phyloP scores from a whole-genome alignment of 2,888 invertebrate genomes.

The Apodemia hepburni region DNA sequence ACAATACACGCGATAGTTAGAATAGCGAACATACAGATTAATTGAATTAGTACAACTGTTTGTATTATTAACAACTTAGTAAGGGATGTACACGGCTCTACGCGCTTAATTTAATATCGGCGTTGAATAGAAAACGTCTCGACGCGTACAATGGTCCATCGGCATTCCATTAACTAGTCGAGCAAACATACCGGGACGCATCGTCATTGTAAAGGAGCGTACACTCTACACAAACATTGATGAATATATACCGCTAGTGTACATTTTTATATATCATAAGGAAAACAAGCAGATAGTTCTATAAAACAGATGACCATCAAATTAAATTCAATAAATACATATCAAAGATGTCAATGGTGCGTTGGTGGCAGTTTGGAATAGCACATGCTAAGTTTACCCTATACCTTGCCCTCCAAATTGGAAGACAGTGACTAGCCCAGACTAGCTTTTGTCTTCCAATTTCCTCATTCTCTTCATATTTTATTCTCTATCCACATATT shows the following conservation, averaged over 20 bases:
- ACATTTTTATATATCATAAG: too few species aligned
- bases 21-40: slow-evolving; percentile 24
- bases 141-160: slow-evolving; percentile 64
- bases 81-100: slow-evolving; percentile 44
- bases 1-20: slow-evolving; percentile 14
- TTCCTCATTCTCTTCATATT: too few species aligned
- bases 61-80: slow-evolving; percentile 47
- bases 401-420: too few species aligned
- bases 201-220: slow-evolving; percentile 46
- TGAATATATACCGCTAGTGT: slow-evolving; percentile 13
- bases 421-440: too few species aligned
- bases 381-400: too few species aligned
- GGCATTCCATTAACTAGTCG: slow-evolving; percentile 74
- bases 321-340: too few species aligned
- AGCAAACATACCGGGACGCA: slow-evolving; percentile 64
- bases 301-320: too few species aligned
- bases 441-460: too few species aligned
- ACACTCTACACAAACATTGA: slow-evolving; percentile 20
- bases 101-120: slow-evolving; percentile 62
- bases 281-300: background rate
- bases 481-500: too few species aligned
- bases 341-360: too few species aligned
- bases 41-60: slow-evolving; percentile 37
- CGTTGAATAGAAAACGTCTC: slow-evolving; percentile 65
- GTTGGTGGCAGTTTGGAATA: too few species aligned